phyloP scores from a whole-genome alignment of 2,888 invertebrate species.

The Nemotelus nigrinus region DNA sequence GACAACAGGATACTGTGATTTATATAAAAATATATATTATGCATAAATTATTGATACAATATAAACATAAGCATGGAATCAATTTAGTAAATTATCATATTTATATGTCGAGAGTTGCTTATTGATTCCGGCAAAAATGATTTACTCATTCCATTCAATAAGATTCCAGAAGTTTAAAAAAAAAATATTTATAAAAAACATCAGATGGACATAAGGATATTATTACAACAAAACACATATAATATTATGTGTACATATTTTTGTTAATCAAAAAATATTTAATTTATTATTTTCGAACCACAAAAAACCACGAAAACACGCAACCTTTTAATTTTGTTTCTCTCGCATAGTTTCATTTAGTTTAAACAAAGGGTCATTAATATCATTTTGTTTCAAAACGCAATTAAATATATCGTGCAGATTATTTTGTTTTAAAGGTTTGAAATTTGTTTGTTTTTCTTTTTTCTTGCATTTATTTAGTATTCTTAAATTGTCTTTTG shows the following conservation, averaged over 20 bases:
- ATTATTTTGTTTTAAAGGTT: slow-evolving; percentile 1
- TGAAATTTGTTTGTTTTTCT: background rate
- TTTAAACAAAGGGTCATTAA: background rate
- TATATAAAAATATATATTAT: slow-evolving; percentile 38
- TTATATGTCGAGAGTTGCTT: background rate
- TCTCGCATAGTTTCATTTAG: too few species aligned
- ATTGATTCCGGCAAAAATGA: too few species aligned
- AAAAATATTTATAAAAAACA: background rate
- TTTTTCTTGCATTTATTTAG: slow-evolving; percentile 16
- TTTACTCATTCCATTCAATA: too few species aligned
- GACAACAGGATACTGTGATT: slow-evolving; percentile 30
- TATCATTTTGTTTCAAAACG: slow-evolving; percentile 31
- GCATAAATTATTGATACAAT: slow-evolving; percentile 39
- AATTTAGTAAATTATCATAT: background rate
- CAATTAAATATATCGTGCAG: slow-evolving; percentile 23
- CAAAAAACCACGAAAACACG: background rate
- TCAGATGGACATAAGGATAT: background rate
- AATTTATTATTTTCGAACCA: background rate
- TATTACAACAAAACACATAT: slow-evolving; percentile 14
- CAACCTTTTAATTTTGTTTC: too few species aligned
- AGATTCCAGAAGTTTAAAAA: too few species aligned
- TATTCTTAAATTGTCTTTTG: slow-evolving; percentile 31
- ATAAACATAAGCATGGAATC: slow-evolving; percentile 39
- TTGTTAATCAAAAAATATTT: too few species aligned
- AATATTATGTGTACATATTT: background rate